phyloP scores from a whole-genome alignment of 2,797 vertebrate genomes.

The Remorina albescens region DNA sequence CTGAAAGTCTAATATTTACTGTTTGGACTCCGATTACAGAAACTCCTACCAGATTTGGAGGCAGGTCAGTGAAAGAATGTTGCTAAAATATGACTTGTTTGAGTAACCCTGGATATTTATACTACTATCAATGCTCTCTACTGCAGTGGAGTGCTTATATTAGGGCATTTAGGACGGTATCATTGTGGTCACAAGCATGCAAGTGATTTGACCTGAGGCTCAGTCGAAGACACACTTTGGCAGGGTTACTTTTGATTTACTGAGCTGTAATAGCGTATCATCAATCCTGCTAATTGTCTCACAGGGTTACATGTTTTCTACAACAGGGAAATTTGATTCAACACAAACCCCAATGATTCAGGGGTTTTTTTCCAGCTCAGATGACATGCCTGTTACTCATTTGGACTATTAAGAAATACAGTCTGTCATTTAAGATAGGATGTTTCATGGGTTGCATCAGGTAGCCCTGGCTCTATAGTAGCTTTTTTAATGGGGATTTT shows the following conservation, averaged over 20 bases:
- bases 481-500: conserved; percentile 8
- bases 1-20: conserved; percentile 64
- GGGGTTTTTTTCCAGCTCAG: not conserved
- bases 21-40: conserved; percentile 43
- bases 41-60: conserved; percentile 7
- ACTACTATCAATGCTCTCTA: conserved; percentile 33
- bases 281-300: conserved; percentile 45
- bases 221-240: conserved; percentile 50
- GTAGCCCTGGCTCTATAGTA: conserved; percentile 9
- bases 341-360: not conserved
- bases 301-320: conserved; percentile 17
- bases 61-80: not conserved
- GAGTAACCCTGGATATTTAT: conserved; percentile 50
- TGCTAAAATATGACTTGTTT: conserved; percentile 37
- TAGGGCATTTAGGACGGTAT: conserved; percentile 39
- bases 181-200: conserved; percentile 44
- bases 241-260: conserved; percentile 23
- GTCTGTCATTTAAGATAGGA: not conserved
- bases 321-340: conserved; percentile 2
- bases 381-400: not conserved
- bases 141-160: conserved; percentile 34
- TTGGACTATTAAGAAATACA: not conserved
- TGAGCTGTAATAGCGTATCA: conserved; percentile 41
- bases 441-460: conserved; percentile 6
- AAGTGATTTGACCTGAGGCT: conserved; percentile 52